Evolutionary conservation across 2,113 vertebrate genomes (phyloP), one percentile per base, ranked within the genome.

Genomic region (Neomonachus schauinslandi): DNA sequence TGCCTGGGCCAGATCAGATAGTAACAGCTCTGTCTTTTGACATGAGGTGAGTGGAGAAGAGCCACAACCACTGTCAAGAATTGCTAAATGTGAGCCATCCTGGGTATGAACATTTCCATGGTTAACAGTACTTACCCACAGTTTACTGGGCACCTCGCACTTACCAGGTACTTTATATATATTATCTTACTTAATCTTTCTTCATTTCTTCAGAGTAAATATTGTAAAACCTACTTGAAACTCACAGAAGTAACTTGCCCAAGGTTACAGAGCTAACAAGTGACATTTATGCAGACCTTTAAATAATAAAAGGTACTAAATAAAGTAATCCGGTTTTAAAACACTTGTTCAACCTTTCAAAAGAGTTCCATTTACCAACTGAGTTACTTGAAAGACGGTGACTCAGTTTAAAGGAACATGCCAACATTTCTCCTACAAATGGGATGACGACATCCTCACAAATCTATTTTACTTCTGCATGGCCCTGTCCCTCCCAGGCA

Each of bases 311-410:
- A 4, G 63, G 16, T 0, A 39, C n/a, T 49, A 67, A 89, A 15
- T n/a, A 94, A 67, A 97, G 36, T 10, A 46, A 94, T 22, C 63
- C 71, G 89, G 74, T 79, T 94, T 74, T 74, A 46, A 76, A 83
- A 88, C 63, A 59, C 10, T 28, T 51, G 63, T 71, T 83, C 33
- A 65, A n/a, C 10, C 42, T 49, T 26, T 46, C 0, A 67, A 65
- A 4, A 51, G 67, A 81, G 55, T 39, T 71, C 77, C 33, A 77
- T 16, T 80, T 24, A 96, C 53, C 24, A 46, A 77, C 53, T 55
- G 65, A 90, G 85, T 31, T 33, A 55, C 69, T 31, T 92, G 71
- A 67, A 72, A 65, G 61, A 5, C 0, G 42, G 72, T 74, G 86
- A 95, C 87, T 92, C 65, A 83, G 61, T 11, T 67, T 36, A 28